Conservation (phyloP, 2,888 invertebrate genomes). For the Eilema griseolum region DNA sequence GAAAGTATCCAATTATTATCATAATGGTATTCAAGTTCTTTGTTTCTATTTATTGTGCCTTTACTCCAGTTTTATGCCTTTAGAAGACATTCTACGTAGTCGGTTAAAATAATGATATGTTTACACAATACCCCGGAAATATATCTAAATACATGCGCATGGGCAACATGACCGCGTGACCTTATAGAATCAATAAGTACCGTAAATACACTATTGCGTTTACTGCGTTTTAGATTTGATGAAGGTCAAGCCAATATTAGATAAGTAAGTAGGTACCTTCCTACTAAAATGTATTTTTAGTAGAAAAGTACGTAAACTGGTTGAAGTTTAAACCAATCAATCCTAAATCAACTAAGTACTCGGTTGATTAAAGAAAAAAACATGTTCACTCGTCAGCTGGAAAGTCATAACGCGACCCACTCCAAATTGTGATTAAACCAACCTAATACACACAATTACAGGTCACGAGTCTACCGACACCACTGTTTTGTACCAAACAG, state of each 20-base stretch:
- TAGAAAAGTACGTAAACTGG: background rate
- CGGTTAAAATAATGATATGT: conserved; percentile 38
- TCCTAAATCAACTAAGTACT: conserved; percentile 24
- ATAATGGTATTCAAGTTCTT: no score
- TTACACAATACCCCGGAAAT: conserved; percentile 46
- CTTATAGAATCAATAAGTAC: conserved; percentile 34
- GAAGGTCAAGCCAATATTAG: conserved; percentile 19
- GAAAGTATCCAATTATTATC: background rate
- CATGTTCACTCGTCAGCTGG: conserved; percentile 69
- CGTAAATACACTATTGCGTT: conserved; percentile 23
- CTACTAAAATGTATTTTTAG: no score
- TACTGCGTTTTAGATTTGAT: conserved; percentile 26
- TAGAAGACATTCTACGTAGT: conserved; percentile 16
- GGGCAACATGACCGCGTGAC: conserved; percentile 32
- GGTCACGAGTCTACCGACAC: conserved; percentile 84
- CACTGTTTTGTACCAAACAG: conserved; percentile 60
- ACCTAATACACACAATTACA: conserved; percentile 87
- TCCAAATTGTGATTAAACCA: conserved; percentile 87
- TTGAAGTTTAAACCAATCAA: conserved; percentile 10
- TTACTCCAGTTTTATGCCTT: background rate
- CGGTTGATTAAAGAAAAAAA: conserved; percentile 58
- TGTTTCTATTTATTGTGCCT: background rate
- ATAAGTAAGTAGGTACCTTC: background rate
- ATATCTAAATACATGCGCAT: conserved; percentile 25
- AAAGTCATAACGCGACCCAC: conserved; percentile 84